Base-by-base conservation (phyloP, 2,888 invertebrate species). In the Apoda limacodes region DNA sequence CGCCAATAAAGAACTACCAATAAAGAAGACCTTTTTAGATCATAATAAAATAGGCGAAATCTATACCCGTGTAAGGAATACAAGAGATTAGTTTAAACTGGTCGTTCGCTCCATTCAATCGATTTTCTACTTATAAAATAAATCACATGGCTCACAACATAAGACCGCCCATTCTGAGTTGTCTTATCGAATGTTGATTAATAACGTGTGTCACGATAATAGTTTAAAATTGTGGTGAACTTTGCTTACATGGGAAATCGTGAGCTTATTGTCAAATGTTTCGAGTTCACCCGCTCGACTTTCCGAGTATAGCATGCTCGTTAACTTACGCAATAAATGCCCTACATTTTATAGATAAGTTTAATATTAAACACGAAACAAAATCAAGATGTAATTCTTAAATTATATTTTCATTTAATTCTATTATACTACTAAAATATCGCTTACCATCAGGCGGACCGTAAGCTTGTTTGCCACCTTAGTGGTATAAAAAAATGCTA, bases 101-200 rank as follows among this genome's bases (percentile, higher is more conserved):
- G 7, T 7, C 17, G 5, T 5, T 7, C 17, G 17, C 17, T 6
- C 17, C 52, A 55, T 57, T 52, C 52, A 55, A 60, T 58, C 47
- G 45, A 41, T 52, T 52, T 53, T 45, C 52, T 50, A 57, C 55
- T 55, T 60, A 61, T 60, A 53, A 63, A 63, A 72, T 70, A 72
- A 74, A 72, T 75, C 64, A 70, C 61, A 55, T 52, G 56, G 50
- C 42, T 55, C 57, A 60, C 58, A 60, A 60, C 54, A 60, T 42
- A n/a, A 55, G 70, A 60, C 70, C 69, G 67, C 71, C 74, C 70
- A 72, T 71, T 69, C 55, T 51, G 68, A 62, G 51, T 50, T 51
- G 51, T 48, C 53, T 71, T 75, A 75, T 75, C 72, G 65, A 70
- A 69, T 55, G 55, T 69, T 76, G 75, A 76, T 72, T 72, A 63